Evolutionary conservation across 2,888 invertebrate genomes (phyloP).

Genomic region (Tenthredo distinguenda): DNA sequence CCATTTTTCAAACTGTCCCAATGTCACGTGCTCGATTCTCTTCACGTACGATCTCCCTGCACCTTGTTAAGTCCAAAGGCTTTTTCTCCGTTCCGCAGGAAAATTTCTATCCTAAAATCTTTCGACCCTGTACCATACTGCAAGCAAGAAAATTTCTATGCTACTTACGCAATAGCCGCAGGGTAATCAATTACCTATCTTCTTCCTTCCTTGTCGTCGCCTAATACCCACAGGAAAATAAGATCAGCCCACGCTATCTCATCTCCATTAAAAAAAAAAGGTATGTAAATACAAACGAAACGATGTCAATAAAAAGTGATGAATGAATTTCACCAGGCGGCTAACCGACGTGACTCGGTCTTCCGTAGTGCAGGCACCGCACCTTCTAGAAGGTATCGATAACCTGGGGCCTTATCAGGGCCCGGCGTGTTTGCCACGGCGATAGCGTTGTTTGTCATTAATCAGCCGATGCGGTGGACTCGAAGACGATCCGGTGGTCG

Average conservation of each 20-base stretch:
- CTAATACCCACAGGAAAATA: not conserved
- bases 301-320: slow-evolving; percentile 59
- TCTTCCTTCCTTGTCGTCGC: not conserved
- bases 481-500: slow-evolving; percentile 52
- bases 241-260: slow-evolving; percentile 16
- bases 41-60: not conserved
- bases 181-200: slow-evolving; percentile 24
- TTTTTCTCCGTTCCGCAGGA: not conserved
- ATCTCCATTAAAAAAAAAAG: not conserved
- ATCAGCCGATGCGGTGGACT: slow-evolving; percentile 58
- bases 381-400: slow-evolving; percentile 22
- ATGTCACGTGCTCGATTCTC: slow-evolving; percentile 25
- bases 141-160: not conserved
- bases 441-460: slow-evolving; percentile 63
- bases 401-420: slow-evolving; percentile 46
- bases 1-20: slow-evolving; percentile 33
- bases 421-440: slow-evolving; percentile 41
- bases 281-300: slow-evolving; percentile 40
- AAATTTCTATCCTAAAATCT: not conserved
- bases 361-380: slow-evolving; percentile 12
- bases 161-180: not conserved
- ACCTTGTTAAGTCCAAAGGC: not conserved
- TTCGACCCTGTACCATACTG: not conserved
- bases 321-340: slow-evolving; percentile 59
- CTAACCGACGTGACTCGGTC: slow-evolving; percentile 5